These are phyloP conservation scores for Steinernema scapterisci DNA, from an alignment of 2,888 invertebrate species.

Conservation along the genomic window DNA sequence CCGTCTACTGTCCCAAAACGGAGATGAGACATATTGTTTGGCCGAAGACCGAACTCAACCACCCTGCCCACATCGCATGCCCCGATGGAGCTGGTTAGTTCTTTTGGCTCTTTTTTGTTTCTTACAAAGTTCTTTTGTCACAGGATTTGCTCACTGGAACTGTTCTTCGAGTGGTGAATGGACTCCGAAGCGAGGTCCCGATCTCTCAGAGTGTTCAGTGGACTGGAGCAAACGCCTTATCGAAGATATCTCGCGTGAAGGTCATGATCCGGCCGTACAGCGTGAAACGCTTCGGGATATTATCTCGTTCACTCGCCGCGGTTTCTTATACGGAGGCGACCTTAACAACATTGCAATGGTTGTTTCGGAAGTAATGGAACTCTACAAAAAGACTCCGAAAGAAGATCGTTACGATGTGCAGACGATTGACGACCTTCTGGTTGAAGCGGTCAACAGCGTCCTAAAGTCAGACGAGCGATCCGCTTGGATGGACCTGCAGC, in stretches of 20 bases:
- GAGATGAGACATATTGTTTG: conserved; percentile 34
- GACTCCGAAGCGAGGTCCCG: conserved; percentile 38
- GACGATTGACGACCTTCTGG: conserved; percentile 7
- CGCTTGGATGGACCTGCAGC: conserved; percentile 12
- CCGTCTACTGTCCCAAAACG: conserved; percentile 6
- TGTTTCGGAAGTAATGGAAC: conserved; percentile 37
- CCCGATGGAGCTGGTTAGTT: conserved; percentile 36
- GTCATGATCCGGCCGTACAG: conserved; percentile 9
- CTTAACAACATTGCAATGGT: conserved; percentile 45
- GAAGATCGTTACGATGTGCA: conserved; percentile 32
- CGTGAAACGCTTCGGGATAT: conserved; percentile 35
- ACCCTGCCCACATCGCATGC: conserved; percentile 36
- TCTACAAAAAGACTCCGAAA: conserved; percentile 34
- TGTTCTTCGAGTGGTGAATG: conserved; percentile 50
- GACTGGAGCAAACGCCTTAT: conserved; percentile 35
- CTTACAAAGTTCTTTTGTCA: neutral
- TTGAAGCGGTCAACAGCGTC: conserved; percentile 17
- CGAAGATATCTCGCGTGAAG: conserved; percentile 38
- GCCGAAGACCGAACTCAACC: conserved; percentile 37
- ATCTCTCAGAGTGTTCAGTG: conserved; percentile 40
- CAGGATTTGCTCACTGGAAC: conserved; percentile 52
- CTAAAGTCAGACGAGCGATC: conserved; percentile 8
- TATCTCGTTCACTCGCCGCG: conserved; percentile 27
- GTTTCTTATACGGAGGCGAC: conserved; percentile 49
- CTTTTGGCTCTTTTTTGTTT: neutral